Evolutionary conservation across 2,113 vertebrate species (phyloP).

Genomic region (Oncorhynchus gorbuscha): DNA sequence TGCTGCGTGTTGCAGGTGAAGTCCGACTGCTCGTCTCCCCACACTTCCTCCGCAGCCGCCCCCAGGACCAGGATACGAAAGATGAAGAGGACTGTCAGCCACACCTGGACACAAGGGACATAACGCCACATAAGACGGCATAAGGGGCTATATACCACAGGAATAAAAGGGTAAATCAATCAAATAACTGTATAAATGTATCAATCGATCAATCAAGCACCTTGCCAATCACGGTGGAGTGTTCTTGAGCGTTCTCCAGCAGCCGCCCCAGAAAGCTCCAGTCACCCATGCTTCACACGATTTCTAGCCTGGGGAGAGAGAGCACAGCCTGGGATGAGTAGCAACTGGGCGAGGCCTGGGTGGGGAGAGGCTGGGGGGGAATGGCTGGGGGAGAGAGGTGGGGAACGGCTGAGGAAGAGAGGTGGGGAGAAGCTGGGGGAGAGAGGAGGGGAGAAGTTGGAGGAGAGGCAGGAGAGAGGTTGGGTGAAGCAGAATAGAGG

Average conservation of each 20-base stretch:
- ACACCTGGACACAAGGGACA: background rate
- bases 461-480: background rate
- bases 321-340: conserved; percentile 26
- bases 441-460: background rate
- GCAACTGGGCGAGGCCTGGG: background rate
- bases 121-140: background rate
- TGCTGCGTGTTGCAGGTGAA: conserved; percentile 95
- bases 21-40: conserved; percentile 92
- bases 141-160: background rate
- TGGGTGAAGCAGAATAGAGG: too few species aligned
- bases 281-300: conserved; percentile 90
- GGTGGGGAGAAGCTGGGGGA: background rate
- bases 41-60: conserved; percentile 88
- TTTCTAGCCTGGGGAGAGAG: conserved; percentile 77
- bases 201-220: conserved; percentile 58
- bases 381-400: background rate
- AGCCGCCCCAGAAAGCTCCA: conserved; percentile 95
- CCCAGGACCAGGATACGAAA: conserved; percentile 93
- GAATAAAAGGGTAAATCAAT: background rate
- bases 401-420: too few species aligned
- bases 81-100: conserved; percentile 91
- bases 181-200: background rate
- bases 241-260: conserved; percentile 93
- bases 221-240: conserved; percentile 96
- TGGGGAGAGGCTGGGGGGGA: background rate